phyloP scores from a whole-genome alignment of 2,113 vertebrate genomes.

The Plotosus lineatus region DNA sequence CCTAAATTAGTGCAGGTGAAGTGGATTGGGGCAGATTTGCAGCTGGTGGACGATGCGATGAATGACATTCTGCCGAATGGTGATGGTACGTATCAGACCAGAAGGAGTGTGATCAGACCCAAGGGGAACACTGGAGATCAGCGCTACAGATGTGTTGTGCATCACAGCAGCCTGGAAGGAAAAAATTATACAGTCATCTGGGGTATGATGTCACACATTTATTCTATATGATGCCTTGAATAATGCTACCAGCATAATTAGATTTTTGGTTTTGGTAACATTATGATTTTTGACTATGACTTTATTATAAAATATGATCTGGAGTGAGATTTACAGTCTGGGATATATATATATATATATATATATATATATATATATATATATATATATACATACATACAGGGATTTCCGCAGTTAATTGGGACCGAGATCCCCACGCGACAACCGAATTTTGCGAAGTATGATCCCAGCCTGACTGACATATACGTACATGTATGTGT shows the following conservation, averaged over 20 bases:
- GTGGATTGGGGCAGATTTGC: conserved; percentile 9
- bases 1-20: conserved; percentile 23
- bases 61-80: conserved; percentile 13
- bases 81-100: conserved; percentile 40
- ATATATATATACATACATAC: too few relatives aligned
- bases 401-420: too few relatives aligned
- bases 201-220: conserved; percentile 3
- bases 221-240: not conserved
- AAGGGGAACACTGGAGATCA: conserved; percentile 1
- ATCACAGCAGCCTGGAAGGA: conserved; percentile 19
- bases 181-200: conserved; percentile 24
- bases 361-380: not conserved
- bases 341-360: not conserved
- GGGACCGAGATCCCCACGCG: too few relatives aligned
- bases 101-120: conserved; percentile 33
- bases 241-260: not conserved
- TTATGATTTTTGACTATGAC: too few relatives aligned
- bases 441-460: too few relatives aligned
- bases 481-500: too few relatives aligned
- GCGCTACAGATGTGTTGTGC: conserved; percentile 23
- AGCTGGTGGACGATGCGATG: not conserved
- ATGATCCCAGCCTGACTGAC: too few relatives aligned
- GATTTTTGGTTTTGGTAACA: not conserved
- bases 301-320: too few relatives aligned
- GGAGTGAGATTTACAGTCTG: too few relatives aligned